A percentile compares a stretch with the other conserved stretches of the same genome.
phyloP scores from a whole-genome alignment of 2,113 vertebrate species.

The Lynx canadensis region DNA sequence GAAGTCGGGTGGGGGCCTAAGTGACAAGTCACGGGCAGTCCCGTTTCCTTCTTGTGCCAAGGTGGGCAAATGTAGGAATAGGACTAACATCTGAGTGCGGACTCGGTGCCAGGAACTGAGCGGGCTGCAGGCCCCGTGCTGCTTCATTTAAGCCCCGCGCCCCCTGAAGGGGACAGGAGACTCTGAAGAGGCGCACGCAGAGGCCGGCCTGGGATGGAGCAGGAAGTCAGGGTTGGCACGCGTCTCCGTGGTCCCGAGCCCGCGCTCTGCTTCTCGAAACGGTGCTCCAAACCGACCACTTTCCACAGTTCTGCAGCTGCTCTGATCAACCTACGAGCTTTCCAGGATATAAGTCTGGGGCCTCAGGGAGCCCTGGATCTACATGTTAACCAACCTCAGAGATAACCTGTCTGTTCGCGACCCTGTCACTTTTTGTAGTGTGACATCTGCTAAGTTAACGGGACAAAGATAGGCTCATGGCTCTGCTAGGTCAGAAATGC shows the following conservation, averaged over 20 bases:
- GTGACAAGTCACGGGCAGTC: background rate
- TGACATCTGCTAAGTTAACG: background rate
- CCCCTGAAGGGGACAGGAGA: background rate
- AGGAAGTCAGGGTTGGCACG: too few species aligned
- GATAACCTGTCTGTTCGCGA: accelerated
- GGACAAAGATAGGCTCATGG: accelerated
- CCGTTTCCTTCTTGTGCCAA: background rate
- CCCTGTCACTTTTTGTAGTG: accelerated
- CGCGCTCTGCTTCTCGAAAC: background rate
- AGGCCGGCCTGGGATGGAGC: background rate
- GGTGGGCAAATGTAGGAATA: background rate
- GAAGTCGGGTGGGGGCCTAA: background rate
- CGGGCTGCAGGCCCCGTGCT: accelerated
- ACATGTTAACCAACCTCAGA: background rate
- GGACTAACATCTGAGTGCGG: background rate
- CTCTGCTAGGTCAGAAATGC: background rate
- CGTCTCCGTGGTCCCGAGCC: background rate
- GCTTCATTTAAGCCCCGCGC: background rate
- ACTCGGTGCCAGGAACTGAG: background rate
- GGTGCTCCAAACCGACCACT: too few species aligned
- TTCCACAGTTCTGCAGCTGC: background rate
- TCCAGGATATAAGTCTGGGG: background rate
- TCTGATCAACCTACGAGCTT: background rate
- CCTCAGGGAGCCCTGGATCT: background rate
- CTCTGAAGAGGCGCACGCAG: background rate